phyloP scores from a whole-genome alignment of 2,888 invertebrate species.

The Ennomos fuscantarius region DNA sequence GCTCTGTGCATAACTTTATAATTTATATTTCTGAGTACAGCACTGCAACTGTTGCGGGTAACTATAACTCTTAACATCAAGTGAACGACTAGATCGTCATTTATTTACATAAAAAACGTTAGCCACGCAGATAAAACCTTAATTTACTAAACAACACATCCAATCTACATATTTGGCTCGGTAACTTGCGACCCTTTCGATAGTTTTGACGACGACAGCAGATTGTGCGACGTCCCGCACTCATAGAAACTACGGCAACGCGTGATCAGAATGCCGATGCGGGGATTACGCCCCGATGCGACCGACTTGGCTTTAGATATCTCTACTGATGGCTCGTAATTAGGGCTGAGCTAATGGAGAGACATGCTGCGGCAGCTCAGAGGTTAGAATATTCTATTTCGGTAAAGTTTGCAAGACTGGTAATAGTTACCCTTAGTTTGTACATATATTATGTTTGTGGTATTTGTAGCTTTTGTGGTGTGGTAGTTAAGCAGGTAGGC shows the following conservation, averaged over 20 bases:
- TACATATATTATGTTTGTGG: too few species aligned
- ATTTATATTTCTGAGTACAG: too few species aligned
- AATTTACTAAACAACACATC: slow-evolving; percentile 26
- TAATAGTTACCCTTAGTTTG: too few species aligned
- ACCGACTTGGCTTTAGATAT: slow-evolving; percentile 66
- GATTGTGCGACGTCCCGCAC: slow-evolving; percentile 64
- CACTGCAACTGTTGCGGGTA: too few species aligned
- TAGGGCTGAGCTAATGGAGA: slow-evolving; percentile 69
- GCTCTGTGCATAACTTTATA: too few species aligned
- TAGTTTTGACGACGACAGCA: slow-evolving; percentile 64
- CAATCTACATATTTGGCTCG: slow-evolving; percentile 34
- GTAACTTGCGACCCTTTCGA: slow-evolving; percentile 51
- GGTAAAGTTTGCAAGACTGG: slow-evolving; percentile 31
- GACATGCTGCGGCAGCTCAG: slow-evolving; percentile 58
- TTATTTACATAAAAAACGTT: too few species aligned
- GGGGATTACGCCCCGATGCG: slow-evolving; percentile 65
- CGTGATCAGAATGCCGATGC: slow-evolving; percentile 76
- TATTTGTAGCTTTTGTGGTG: too few species aligned
- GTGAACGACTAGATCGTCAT: too few species aligned
- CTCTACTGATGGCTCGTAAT: slow-evolving; percentile 68
- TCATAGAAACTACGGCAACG: slow-evolving; percentile 65
- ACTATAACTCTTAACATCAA: too few species aligned
- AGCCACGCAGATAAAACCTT: not conserved
- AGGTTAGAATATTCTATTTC: slow-evolving; percentile 47
- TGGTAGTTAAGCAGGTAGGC: too few species aligned